These are phyloP conservation scores for Pangasius larnaudii DNA, from an alignment of 2,797 vertebrate genomes.

Conservation along the genomic window DNA sequence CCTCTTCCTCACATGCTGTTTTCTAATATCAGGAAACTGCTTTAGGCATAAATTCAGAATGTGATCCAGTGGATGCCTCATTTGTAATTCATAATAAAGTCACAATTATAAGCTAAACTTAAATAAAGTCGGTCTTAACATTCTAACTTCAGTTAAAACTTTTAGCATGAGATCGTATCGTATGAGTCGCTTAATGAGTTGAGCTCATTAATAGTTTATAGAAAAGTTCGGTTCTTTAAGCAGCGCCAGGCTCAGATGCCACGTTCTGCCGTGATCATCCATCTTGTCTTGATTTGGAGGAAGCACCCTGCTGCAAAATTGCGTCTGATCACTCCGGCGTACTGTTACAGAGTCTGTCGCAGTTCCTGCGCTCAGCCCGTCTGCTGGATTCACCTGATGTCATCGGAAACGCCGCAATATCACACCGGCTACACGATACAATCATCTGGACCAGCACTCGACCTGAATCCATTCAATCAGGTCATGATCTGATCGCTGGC, in stretches of 20 bases:
- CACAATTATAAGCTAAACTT: neutral
- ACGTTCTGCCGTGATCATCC: conserved; percentile 22
- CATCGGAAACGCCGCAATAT: neutral
- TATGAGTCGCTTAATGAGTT: neutral
- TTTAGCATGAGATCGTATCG: neutral
- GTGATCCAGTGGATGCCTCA: neutral
- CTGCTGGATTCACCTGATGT: neutral
- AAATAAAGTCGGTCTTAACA: neutral
- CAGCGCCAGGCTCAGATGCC: conserved; percentile 26
- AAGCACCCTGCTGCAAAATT: conserved; percentile 33
- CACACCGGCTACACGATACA: no score
- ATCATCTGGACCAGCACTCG: neutral
- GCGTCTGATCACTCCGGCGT: conserved; percentile 13
- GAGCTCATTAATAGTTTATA: neutral
- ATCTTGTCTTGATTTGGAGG: conserved; percentile 24
- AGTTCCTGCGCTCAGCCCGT: neutral
- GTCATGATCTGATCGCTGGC: neutral
- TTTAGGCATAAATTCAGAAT: neutral
- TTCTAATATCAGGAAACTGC: neutral
- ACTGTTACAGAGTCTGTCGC: conserved; percentile 16
- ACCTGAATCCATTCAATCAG: neutral
- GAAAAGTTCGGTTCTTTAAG: neutral
- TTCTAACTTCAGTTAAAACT: neutral
- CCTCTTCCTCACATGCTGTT: neutral
- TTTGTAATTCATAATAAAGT: neutral